Evolutionary conservation across 2,113 vertebrate genomes (phyloP).

Genomic region (Phyllopteryx taeniolatus): DNA sequence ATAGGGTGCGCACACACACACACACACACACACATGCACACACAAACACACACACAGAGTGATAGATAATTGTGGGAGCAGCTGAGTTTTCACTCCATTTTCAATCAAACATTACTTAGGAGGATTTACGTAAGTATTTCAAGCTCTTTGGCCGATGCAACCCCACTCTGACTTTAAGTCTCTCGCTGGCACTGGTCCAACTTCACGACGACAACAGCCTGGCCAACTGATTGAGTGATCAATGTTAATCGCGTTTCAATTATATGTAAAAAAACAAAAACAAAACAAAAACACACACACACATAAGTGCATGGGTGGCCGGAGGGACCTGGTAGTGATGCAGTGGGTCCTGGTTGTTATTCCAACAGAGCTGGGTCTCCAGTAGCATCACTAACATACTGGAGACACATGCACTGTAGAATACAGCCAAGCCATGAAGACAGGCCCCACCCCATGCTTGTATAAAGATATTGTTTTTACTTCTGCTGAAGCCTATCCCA

Average conservation of each 20-base stretch:
- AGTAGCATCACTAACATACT: constrained; percentile 87
- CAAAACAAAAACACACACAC: constrained; percentile 13
- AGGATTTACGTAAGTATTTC: constrained; percentile 1
- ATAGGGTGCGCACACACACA: not conserved
- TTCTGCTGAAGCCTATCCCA: not conserved
- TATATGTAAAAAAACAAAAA: not conserved
- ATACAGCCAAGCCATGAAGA: constrained; percentile 87
- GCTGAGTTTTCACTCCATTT: no score
- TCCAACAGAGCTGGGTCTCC: constrained; percentile 98
- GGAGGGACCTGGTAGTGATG: constrained; percentile 40
- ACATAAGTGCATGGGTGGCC: constrained; percentile 8
- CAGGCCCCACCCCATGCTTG: constrained; percentile 12
- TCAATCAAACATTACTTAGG: no score
- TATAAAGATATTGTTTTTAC: constrained; percentile 3
- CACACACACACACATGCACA: not conserved
- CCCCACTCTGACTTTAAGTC: not conserved
- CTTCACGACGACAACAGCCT: constrained; percentile 2
- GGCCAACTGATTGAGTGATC: constrained; percentile 1
- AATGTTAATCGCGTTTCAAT: constrained; percentile 1
- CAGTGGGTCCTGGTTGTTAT: constrained; percentile 86
- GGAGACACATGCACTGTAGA: constrained; percentile 99
- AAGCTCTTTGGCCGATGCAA: constrained; percentile 2
- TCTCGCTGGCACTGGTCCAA: not conserved
- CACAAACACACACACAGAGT: not conserved
- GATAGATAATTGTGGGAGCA: not conserved